phyloP scores from a whole-genome alignment of 1,140 invertebrate genomes.

The Campoletis sonorensis region DNA sequence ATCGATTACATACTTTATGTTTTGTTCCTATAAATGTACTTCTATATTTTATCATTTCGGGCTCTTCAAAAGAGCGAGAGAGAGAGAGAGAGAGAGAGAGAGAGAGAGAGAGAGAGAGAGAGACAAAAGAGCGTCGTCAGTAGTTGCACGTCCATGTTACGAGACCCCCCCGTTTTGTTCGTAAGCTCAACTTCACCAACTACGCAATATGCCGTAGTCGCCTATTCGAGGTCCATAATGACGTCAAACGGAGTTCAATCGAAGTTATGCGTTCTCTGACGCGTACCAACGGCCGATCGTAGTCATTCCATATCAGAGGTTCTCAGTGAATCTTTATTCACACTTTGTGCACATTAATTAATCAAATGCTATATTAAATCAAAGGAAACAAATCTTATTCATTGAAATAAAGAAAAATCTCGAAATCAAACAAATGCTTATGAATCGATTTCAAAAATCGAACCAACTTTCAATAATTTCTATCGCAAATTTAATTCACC shows the following conservation, averaged over 20 bases:
- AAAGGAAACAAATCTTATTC: neutral
- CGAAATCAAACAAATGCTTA: too few relatives aligned
- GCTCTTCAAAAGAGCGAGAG: too few relatives aligned
- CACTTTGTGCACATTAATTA: neutral
- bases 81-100: too few relatives aligned
- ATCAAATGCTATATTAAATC: neutral
- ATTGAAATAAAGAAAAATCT: neutral
- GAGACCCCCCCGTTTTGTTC: constrained; percentile 4
- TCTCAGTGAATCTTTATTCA: constrained; percentile 29
- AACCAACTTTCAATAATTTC: too few relatives aligned
- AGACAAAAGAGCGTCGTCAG: constrained; percentile 4
- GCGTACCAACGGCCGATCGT: neutral
- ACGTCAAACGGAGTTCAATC: constrained; percentile 49
- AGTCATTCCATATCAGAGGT: constrained; percentile 32
- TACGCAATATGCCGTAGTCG: constrained; percentile 34
- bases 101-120: too few relatives aligned
- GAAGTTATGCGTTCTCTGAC: constrained; percentile 26
- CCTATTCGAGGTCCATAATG: constrained; percentile 40
- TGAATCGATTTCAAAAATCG: too few relatives aligned
- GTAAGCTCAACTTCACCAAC: constrained; percentile 8
- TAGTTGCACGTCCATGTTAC: neutral
- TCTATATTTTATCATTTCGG: too few relatives aligned
- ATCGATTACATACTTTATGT: too few relatives aligned
- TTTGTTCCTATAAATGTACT: too few relatives aligned
- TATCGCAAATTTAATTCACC: too few relatives aligned